These are phyloP conservation scores for Sapayoa aenigma DNA, from an alignment of 2,113 vertebrate species.

Conservation along the genomic window DNA sequence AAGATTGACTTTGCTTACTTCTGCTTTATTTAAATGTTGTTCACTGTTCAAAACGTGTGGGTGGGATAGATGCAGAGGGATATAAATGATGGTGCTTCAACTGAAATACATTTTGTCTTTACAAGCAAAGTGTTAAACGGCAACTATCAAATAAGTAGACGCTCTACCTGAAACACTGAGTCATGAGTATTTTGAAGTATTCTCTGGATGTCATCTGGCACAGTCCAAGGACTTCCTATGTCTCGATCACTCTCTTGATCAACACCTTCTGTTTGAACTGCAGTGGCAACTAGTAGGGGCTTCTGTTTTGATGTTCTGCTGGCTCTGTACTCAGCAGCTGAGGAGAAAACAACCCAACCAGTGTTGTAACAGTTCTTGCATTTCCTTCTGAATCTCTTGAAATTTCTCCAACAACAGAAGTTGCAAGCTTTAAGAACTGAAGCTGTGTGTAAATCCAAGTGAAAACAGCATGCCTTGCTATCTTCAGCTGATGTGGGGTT, in stretches of 20 bases:
- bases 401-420: neutral
- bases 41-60: too few relatives aligned
- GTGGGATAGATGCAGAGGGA: too few relatives aligned
- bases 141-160: neutral
- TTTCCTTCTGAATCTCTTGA: neutral
- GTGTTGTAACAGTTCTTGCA: neutral
- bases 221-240: slow-evolving; percentile 71
- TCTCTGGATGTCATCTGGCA: slow-evolving; percentile 65
- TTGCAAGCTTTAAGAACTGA: neutral
- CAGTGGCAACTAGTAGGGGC: neutral
- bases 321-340: slow-evolving; percentile 32
- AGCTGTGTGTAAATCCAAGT: neutral
- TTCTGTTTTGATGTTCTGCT: neutral
- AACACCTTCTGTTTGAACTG: neutral
- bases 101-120: too few relatives aligned
- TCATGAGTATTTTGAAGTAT: slow-evolving; percentile 51
- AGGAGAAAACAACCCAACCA: neutral
- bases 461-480: neutral
- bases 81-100: too few relatives aligned
- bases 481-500: neutral
- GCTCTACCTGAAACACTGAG: slow-evolving; percentile 56
- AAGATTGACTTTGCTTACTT: neutral
- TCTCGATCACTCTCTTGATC: slow-evolving; percentile 57
- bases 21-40: too few relatives aligned
- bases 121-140: neutral